Evolutionary conservation across 2,797 vertebrate species (phyloP).

Genomic region (Hydrocynus forskahlii): DNA sequence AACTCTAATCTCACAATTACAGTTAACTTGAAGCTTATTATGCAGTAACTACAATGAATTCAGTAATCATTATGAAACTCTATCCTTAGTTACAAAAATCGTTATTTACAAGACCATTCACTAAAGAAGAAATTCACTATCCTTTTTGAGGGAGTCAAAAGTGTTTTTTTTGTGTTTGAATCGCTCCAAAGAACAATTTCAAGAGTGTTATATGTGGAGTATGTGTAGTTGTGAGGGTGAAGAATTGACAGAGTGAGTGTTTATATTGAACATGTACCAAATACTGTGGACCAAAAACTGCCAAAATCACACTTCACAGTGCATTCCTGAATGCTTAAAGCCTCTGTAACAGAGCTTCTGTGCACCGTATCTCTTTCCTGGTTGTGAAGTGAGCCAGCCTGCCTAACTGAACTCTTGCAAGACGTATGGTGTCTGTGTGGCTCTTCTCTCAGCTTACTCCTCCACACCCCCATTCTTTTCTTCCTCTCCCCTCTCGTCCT

Average conservation of each 20-base stretch:
- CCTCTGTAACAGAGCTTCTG: slow-evolving; percentile 36
- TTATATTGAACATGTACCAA: not conserved
- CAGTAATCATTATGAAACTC: too few species aligned
- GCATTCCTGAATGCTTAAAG: not conserved
- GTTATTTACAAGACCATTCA: too few species aligned
- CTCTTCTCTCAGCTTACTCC: slow-evolving; percentile 52
- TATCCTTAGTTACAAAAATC: too few species aligned
- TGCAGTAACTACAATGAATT: too few species aligned
- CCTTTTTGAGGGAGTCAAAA: too few species aligned
- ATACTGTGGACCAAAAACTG: not conserved
- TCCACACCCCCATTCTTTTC: slow-evolving; percentile 53
- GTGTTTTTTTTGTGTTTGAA: too few species aligned
- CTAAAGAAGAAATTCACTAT: too few species aligned
- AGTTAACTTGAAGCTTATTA: too few species aligned
- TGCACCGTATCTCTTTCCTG: slow-evolving; percentile 68
- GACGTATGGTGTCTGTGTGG: slow-evolving; percentile 63
- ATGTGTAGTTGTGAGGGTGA: not conserved
- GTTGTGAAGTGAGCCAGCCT: slow-evolving; percentile 70
- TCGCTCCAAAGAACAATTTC: too few species aligned
- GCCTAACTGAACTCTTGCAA: slow-evolving; percentile 58
- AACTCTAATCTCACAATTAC: too few species aligned
- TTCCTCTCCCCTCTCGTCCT: slow-evolving; percentile 57
- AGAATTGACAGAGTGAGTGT: not conserved
- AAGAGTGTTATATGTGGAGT: not conserved
- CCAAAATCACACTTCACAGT: not conserved